phyloP scores from a whole-genome alignment of 2,888 invertebrate genomes.

The Lumbricus terrestris region DNA sequence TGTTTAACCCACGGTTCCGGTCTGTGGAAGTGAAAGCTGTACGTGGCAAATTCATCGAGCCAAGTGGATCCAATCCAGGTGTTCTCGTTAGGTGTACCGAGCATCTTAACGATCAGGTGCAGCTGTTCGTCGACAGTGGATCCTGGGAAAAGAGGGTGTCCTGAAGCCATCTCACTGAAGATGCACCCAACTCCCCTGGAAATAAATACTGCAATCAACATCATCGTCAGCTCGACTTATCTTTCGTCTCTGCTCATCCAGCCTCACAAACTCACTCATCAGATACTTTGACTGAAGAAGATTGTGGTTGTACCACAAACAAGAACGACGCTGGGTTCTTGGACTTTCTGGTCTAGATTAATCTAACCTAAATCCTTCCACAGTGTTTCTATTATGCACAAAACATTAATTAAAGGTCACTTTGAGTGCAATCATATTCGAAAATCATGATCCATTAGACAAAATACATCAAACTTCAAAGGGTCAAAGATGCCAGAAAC shows the following conservation, averaged over 20 bases:
- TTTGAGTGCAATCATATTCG: too few relatives aligned
- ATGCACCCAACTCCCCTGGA: constrained; percentile 70
- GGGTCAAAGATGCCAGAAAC: too few relatives aligned
- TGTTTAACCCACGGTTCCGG: constrained; percentile 62
- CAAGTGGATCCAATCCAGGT: constrained; percentile 61
- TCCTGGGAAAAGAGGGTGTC: constrained; percentile 68
- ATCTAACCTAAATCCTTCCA: neutral
- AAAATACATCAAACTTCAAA: too few relatives aligned
- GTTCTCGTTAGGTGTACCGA: constrained; percentile 62
- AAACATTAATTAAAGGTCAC: neutral
- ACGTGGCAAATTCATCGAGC: constrained; percentile 61
- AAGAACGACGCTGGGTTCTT: neutral
- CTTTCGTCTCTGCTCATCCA: too few relatives aligned
- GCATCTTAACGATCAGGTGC: constrained; percentile 63
- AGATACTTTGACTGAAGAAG: too few relatives aligned
- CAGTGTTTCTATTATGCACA: neutral
- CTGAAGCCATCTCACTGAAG: constrained; percentile 69
- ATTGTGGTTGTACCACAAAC: neutral
- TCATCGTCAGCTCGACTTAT: neutral
- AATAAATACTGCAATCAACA: neutral
- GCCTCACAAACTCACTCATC: too few relatives aligned
- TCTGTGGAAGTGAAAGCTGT: constrained; percentile 61
- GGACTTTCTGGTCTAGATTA: neutral
- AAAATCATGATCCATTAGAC: too few relatives aligned
- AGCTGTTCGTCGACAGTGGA: constrained; percentile 68